Base-by-base conservation (phyloP, 2,113 vertebrate genomes). In the Archocentrus centrarchus region DNA sequence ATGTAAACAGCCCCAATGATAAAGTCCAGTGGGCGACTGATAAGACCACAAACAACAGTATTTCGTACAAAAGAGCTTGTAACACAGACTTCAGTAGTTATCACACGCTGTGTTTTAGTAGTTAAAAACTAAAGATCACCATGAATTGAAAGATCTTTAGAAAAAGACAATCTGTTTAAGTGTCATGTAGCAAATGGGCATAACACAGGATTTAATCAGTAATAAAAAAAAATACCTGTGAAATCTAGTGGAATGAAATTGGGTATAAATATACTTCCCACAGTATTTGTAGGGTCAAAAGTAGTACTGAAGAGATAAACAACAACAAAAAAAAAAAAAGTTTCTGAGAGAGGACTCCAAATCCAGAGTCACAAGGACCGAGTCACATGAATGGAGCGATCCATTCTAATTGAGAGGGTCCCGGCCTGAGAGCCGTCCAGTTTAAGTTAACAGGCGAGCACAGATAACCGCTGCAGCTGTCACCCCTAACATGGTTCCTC, bases 1-100 rank as follows among this genome's bases (percentile, higher is more conserved):
- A 93, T 95, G 94, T 94, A 95, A 95, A 95, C 94, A 95, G 94
- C 92, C 93, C 94, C 90, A 94, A 93, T 92, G 91, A 93, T 94
- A 87, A 88, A 93, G 91, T 94, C 94, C 93, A 93, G 91, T 94
- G 92, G 94, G 94, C 92, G 77, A 93, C 90, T 92, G 90, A 93
- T 93, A 95, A 95, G 93, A 94, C 93, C 91, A 93, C 91, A 92
- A 93, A 93, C 91, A 93, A 94, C 91, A 92, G 87, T 94, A 92
- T 93, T 91, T 93, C 84, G 92, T 93, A 93, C 89, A 94, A 92
- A 93, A 94, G 93, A 92, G 90, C 91, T 92, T 83, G 87, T 88
- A 94, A 94, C 93, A 93, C 92, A 95, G 94, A 92, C 92, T 85
- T 95, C 94, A 95, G 94, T 95, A 94, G 93, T 95, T 91, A 93